Evolutionary conservation across 2,888 invertebrate species (phyloP).

Genomic region (Eristalis intricaria): DNA sequence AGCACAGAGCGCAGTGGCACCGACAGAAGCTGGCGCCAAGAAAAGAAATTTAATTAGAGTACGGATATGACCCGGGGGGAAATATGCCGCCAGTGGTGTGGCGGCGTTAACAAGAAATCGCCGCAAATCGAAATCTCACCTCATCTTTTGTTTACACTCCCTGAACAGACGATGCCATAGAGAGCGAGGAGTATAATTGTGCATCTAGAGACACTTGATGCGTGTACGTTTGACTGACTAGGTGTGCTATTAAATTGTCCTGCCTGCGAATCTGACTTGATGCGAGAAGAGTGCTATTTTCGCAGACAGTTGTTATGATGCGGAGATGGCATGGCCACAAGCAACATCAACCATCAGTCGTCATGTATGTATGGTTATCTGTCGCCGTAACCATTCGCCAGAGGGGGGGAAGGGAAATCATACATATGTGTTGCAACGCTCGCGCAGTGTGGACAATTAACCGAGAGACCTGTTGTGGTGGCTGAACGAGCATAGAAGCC

Average conservation of each 20-base stretch:
- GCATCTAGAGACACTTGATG: constrained; percentile 2
- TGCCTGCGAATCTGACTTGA: constrained; percentile 2
- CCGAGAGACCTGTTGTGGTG: constrained; percentile 62
- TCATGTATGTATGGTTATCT: neutral
- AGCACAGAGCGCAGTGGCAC: constrained; percentile 39
- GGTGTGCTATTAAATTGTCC: constrained; percentile 58
- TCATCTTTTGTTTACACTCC: constrained; percentile 39
- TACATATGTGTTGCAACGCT: neutral
- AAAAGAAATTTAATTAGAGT: constrained; percentile 69
- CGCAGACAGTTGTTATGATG: constrained; percentile 54
- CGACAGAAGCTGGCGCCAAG: constrained; percentile 56
- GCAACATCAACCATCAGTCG: neutral
- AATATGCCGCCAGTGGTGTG: neutral
- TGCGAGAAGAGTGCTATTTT: neutral
- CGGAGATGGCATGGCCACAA: constrained; percentile 38
- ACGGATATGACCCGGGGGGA: constrained; percentile 31
- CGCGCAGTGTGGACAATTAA: constrained; percentile 46
- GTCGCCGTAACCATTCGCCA: neutral
- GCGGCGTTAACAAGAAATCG: neutral
- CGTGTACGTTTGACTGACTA: constrained; percentile 53
- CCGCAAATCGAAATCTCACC: constrained; percentile 25
- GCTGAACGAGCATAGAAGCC: constrained; percentile 46
- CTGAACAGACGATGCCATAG: constrained; percentile 2
- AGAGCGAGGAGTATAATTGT: neutral
- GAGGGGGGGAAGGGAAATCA: neutral